These are phyloP conservation scores for Apolygus lucorum DNA, from an alignment of 1,140 invertebrate genomes.

Conservation along the genomic window DNA sequence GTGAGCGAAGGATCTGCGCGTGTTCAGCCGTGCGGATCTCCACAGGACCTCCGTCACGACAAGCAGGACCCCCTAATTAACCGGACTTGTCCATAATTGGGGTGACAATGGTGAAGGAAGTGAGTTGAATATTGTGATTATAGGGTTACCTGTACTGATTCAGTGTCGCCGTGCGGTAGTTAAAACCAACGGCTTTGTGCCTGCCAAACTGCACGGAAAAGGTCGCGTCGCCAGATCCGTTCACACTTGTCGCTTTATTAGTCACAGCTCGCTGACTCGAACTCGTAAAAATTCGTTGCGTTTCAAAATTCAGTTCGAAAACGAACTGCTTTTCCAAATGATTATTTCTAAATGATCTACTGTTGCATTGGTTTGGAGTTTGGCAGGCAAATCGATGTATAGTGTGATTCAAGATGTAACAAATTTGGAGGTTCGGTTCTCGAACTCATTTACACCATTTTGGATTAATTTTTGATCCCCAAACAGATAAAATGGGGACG, in stretches of 20 bases:
- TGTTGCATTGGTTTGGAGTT: too few relatives aligned
- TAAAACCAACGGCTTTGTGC: neutral
- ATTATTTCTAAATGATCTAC: too few relatives aligned
- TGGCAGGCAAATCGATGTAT: too few relatives aligned
- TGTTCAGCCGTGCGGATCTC: neutral
- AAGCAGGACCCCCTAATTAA: neutral
- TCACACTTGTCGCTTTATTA: neutral
- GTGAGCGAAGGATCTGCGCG: neutral
- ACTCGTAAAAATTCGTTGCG: neutral
- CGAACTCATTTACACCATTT: too few relatives aligned
- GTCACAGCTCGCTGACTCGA: too few relatives aligned
- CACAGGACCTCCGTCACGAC: neutral
- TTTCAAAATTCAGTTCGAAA: neutral
- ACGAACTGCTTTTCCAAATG: too few relatives aligned
- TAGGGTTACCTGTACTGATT: neutral
- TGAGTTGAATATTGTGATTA: neutral
- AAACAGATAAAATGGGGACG: too few relatives aligned
- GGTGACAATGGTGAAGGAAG: neutral
- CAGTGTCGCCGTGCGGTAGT: neutral
- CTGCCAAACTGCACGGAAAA: neutral
- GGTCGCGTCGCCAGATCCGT: neutral
- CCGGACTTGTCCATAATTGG: neutral
- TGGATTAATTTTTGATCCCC: too few relatives aligned
- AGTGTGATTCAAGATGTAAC: too few relatives aligned
- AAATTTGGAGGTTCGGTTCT: too few relatives aligned